Evolutionary conservation across 2,113 vertebrate genomes (phyloP), one percentile per base, ranked within the genome.

Genomic region (Sciurus niger): DNA sequence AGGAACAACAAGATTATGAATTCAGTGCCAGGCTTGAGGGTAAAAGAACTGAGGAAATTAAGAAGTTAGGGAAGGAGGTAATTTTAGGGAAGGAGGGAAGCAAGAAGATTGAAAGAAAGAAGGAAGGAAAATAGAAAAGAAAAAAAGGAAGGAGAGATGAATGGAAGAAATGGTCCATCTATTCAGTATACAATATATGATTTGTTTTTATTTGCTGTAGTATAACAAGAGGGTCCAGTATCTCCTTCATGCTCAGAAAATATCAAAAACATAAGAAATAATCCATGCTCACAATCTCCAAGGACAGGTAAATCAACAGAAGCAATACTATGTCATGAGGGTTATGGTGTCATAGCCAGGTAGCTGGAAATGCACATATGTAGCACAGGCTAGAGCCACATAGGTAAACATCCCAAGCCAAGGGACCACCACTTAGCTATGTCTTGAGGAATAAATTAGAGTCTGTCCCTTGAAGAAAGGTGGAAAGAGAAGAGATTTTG

Each of bases 381-480:
- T 76, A 55, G 76, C 34, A 20, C 18, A 37, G 60, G 4, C 46
- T 53, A 24, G 20, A 46, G 34, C 46, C 25, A 73, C 8, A 37
- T 16, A 37, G n/a, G 37, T 63, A 78, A 90, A 94, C 6, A 94
- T 46, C 18, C 40, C 37, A 90, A 46, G 70, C 5, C n/a, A 89
- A 95, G 82, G 4, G n/a, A 12, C 43, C 17, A 96, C n/a, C 40
- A 92, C 13, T 65, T 24, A 90, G 12, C 17, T 51, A 10, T 32
- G 22, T 78, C 85, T 73, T 91, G 24, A 78, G 84, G 91, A 72
- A 5, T 51, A 97, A 86, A 60, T 78, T 40, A 89, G 43, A 80
- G 12, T 40, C 78, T 68, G 14, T 7, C 34, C 60, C 10, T 2
- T 65, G 65, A 65, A 94, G 46, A 78, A 78, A 51, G 72, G 63